Conservation (phyloP, 2,113 vertebrate genomes). For the Leiothrix lutea region DNA sequence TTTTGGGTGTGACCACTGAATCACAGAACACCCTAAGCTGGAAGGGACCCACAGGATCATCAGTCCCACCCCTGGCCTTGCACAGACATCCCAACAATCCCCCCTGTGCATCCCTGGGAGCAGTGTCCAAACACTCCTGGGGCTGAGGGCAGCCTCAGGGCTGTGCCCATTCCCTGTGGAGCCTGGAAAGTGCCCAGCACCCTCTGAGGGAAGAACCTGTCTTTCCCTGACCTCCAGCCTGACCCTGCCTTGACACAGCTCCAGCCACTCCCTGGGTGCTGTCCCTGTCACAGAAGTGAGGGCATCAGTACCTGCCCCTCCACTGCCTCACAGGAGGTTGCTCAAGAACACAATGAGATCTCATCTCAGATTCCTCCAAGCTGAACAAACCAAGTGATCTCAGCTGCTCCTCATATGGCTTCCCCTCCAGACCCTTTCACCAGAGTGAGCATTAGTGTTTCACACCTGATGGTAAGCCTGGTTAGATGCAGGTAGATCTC, state of each 20-base stretch:
- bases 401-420: not conserved
- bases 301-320: not conserved
- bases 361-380: not conserved
- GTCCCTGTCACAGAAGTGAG: not conserved
- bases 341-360: not conserved
- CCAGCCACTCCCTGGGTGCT: accelerated
- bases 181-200: not conserved
- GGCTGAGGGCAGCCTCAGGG: not conserved
- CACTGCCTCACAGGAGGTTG: not conserved
- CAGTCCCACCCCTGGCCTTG: not conserved
- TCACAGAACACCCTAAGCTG: not conserved
- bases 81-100: not conserved
- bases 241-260: accelerated
- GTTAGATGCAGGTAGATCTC: not conserved
- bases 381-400: not conserved
- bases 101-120: not conserved
- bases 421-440: too few relatives aligned
- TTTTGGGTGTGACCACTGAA: not conserved
- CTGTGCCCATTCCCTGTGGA: not conserved
- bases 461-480: not conserved
- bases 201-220: not conserved
- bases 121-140: accelerated
- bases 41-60: not conserved
- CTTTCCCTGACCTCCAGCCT: not conserved
- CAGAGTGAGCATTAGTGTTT: not conserved